A percentile compares a stretch with the other conserved stretches of the same genome.
phyloP scores from a whole-genome alignment of 2,113 vertebrate genomes.

The Polyodon spathula region DNA sequence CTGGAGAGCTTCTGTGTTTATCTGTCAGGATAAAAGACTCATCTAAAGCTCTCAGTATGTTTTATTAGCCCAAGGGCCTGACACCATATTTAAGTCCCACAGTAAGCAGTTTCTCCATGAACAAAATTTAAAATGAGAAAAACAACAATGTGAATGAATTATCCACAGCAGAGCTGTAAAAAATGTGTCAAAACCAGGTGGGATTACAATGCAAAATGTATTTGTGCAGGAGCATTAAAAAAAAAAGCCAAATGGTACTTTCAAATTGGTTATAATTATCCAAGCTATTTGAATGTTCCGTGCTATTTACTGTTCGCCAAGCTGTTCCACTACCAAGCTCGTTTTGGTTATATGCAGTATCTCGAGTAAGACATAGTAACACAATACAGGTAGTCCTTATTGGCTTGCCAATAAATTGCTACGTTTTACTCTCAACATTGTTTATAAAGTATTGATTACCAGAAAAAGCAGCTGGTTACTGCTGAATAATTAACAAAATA shows the following conservation, averaged over 20 bases:
- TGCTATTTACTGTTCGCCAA: no score
- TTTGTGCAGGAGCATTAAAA: not conserved
- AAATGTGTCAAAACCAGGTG: slow-evolving; percentile 10
- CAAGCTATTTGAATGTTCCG: no score
- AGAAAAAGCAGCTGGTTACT: not conserved
- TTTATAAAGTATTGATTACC: not conserved
- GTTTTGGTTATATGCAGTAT: not conserved
- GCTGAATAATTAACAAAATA: not conserved
- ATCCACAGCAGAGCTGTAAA: not conserved
- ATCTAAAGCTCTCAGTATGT: not conserved
- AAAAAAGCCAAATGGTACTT: not conserved
- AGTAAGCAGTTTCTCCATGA: slow-evolving; percentile 1
- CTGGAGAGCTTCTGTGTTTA: not conserved
- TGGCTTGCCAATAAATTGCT: not conserved
- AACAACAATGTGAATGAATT: not conserved
- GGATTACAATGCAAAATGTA: not conserved
- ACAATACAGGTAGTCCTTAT: no score
- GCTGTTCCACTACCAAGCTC: not conserved
- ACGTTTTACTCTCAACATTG: not conserved
- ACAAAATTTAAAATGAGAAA: slow-evolving; percentile 10
- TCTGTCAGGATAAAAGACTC: not conserved
- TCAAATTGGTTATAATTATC: not conserved
- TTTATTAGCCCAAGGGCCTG: not conserved
- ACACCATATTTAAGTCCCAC: slow-evolving; percentile 7
- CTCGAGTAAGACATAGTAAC: no score